Evolutionary conservation across 2,113 vertebrate genomes (phyloP).

Genomic region (Tricholaema leucomelas): DNA sequence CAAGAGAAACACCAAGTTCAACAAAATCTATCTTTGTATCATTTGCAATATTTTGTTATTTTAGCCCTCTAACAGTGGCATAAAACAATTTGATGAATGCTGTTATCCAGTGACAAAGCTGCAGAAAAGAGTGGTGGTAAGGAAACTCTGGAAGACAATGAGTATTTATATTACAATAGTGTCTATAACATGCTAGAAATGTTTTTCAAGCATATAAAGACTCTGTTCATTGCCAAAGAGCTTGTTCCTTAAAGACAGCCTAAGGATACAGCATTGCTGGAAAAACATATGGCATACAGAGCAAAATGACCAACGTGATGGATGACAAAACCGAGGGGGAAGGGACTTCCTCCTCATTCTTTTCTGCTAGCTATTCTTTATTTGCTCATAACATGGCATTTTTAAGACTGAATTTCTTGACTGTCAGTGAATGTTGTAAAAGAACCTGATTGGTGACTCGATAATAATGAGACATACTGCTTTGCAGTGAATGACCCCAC

Average conservation of each 20-base stretch:
- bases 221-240: constrained; percentile 4
- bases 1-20: not conserved
- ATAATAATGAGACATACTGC: not conserved
- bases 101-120: not conserved
- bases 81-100: not conserved
- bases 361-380: not conserved
- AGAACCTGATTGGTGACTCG: not conserved
- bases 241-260: not conserved
- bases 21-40: not conserved
- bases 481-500: not conserved
- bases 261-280: not conserved
- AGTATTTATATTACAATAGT: not conserved
- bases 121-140: not conserved
- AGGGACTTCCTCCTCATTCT: not conserved
- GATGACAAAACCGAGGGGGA: not conserved
- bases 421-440: not conserved
- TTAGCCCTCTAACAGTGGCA: not conserved
- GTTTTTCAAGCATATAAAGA: constrained; percentile 3
- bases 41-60: not conserved
- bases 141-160: constrained; percentile 1
- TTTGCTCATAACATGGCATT: not conserved
- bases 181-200: constrained; percentile 1
- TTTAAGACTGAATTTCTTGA: not conserved
- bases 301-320: not conserved
- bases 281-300: not conserved